Base-by-base conservation (phyloP, 2,113 vertebrate genomes). In the Indri indri region DNA sequence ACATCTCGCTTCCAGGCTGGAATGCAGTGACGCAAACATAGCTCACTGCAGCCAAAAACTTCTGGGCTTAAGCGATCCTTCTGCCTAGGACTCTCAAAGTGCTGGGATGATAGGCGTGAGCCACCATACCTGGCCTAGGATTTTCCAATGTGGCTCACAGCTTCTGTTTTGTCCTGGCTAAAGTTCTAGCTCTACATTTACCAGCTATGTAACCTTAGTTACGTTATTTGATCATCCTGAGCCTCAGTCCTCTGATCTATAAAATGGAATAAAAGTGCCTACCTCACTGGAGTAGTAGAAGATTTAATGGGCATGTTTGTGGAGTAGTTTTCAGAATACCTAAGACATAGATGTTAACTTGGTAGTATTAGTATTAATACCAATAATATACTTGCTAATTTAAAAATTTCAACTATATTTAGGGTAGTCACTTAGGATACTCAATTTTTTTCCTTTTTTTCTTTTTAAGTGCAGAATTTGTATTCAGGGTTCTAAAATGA, bases 401-500 rank as follows among this genome's bases (percentile, higher is more conserved):
- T 25, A 61, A 84, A 90, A 52, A 85, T 66, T 90, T 40, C 70
- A 83, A 32, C 54, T 45, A 34, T 52, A 81, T 27, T 91, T 34
- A 92, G n/a, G 50, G 23, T 6, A 96, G n/a, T 61, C 66, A 91
- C 66, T 32, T 66, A 25, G 61, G 66, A 86, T 61, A 81, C 6
- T 10, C 32, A 54, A 5, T 14, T 92, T 17, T 25, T 66, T 32
- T 40, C 2, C 12, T 4, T 13, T 66, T 65, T 63, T 17, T 45
- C 27, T 83, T 81, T 85, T 71, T 59, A 42, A 59, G 30, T 59
- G 11, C 14, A 93, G 32, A 80, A 79, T 91, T 90, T 66, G 6
- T 83, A 87, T n/a, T 66, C 63, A 59, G 52, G 34, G 71, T 77
- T 91, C 95, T 73, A 73, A 88, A 70, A 93, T 66, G 52, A 81